Evolutionary conservation across 2,888 invertebrate genomes (phyloP).

Genomic region (Latrodectus elegans): DNA sequence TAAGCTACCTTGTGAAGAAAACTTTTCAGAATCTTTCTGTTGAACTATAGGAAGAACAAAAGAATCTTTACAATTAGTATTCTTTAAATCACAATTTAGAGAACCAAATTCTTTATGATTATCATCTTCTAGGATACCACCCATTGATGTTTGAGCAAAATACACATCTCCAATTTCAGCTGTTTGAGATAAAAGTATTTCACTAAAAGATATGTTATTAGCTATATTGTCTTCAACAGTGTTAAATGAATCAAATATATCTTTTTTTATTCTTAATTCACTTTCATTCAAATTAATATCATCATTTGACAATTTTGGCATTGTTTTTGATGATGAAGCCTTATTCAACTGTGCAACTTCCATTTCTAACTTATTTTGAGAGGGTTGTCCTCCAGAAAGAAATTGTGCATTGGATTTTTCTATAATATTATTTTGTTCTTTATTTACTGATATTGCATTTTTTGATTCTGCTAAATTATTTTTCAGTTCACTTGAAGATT

Average conservation of each 20-base stretch:
- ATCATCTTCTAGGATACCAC: background rate
- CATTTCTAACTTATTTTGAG: no score
- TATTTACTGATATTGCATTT: no score
- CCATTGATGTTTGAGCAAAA: constrained; percentile 26
- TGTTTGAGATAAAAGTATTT: constrained; percentile 52
- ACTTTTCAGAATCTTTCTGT: background rate
- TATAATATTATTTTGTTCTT: no score
- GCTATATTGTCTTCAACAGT: background rate
- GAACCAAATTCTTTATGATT: background rate
- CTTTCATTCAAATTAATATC: no score
- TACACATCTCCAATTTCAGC: constrained; percentile 47
- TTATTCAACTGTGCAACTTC: no score
- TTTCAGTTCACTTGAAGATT: no score
- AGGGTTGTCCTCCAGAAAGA: no score
- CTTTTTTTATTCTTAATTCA: background rate
- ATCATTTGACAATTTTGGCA: no score
- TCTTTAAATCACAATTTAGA: background rate
- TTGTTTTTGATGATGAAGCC: no score
- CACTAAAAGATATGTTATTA: constrained; percentile 31
- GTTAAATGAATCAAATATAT: background rate
- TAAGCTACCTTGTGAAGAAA: background rate
- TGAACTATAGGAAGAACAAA: background rate
- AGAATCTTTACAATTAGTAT: background rate
- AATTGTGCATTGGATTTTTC: no score
- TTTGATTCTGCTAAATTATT: no score